A percentile compares a stretch with the other conserved stretches of the same genome.
Conservation (phyloP, 2,113 vertebrate genomes). For the Calyptomena viridis region DNA sequence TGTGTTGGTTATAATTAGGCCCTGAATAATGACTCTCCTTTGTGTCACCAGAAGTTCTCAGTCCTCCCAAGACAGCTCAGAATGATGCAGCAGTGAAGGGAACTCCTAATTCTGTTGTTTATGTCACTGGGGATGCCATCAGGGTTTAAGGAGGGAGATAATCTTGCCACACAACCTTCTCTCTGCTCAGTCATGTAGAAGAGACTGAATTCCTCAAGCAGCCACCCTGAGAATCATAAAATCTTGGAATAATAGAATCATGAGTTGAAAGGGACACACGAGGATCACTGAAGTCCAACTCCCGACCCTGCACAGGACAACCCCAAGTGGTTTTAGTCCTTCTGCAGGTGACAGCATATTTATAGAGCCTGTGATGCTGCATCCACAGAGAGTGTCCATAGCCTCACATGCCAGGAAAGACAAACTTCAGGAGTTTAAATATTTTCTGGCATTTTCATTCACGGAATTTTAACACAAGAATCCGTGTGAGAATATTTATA, state of each 20-base stretch:
- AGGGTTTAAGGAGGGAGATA: background rate
- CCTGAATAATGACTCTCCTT: background rate
- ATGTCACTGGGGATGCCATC: background rate
- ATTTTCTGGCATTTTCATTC: background rate
- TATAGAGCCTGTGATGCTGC: background rate
- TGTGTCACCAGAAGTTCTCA: background rate
- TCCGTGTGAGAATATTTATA: background rate
- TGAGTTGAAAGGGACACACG: background rate
- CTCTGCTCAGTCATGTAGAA: background rate
- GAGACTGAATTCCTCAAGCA: background rate
- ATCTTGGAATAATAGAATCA: background rate
- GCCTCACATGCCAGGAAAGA: background rate
- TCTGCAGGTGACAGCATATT: background rate
- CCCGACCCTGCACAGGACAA: background rate
- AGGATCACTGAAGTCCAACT: background rate
- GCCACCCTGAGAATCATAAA: background rate
- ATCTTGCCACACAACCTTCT: background rate
- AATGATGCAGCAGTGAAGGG: background rate
- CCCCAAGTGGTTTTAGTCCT: background rate
- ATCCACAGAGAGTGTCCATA: background rate
- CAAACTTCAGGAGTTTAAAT: background rate
- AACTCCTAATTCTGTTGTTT: background rate
- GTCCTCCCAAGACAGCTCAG: background rate
- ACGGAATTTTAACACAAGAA: background rate
- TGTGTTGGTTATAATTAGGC: slow-evolving; percentile 42